phyloP scores from a whole-genome alignment of 2,888 invertebrate species.

The Agonopterix alstromeriana region DNA sequence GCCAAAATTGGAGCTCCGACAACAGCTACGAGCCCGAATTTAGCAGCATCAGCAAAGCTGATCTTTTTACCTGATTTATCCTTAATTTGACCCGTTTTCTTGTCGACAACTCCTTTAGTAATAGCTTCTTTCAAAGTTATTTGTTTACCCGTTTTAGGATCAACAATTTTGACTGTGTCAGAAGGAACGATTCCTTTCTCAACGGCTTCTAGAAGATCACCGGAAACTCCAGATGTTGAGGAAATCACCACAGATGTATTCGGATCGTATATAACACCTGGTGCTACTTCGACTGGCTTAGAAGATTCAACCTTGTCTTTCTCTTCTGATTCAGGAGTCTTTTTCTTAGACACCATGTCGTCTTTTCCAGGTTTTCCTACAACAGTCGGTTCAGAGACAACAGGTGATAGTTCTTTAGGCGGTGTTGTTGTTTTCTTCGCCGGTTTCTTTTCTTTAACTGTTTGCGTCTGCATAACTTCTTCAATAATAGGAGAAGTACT shows the following conservation, averaged over 20 bases:
- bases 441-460: neutral
- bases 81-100: constrained; percentile 80
- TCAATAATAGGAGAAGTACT: constrained; percentile 5
- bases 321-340: constrained; percentile 4
- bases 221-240: constrained; percentile 78
- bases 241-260: constrained; percentile 82
- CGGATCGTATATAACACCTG: constrained; percentile 85
- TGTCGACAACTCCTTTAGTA: constrained; percentile 84
- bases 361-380: constrained; percentile 11
- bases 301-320: constrained; percentile 8
- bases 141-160: constrained; percentile 82
- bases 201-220: constrained; percentile 83
- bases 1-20: constrained; percentile 85
- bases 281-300: constrained; percentile 81
- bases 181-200: constrained; percentile 83
- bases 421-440: neutral
- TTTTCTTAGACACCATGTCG: constrained; percentile 6
- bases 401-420: neutral
- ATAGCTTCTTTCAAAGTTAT: constrained; percentile 88
- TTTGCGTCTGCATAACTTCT: neutral
- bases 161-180: constrained; percentile 80
- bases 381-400: neutral
- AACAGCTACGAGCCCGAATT: constrained; percentile 84
- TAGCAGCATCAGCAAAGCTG: constrained; percentile 83
- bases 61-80: constrained; percentile 81